Evolutionary conservation across 2,888 invertebrate genomes (phyloP).

Genomic region (Cyaniris semiargus): DNA sequence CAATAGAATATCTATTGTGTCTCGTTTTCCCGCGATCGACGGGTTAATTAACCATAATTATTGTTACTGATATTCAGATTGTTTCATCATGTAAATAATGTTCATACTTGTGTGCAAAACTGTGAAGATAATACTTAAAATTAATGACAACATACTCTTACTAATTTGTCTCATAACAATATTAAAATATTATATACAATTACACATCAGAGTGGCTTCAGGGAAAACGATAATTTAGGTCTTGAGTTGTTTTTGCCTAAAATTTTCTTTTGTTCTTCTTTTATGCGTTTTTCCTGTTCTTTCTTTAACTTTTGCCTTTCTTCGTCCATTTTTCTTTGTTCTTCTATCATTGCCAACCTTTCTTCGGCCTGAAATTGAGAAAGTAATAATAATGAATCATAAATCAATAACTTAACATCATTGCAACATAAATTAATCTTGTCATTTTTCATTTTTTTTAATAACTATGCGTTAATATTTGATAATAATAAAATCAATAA

Average conservation of each 20-base stretch:
- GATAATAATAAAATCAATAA: not conserved
- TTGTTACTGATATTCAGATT: not conserved
- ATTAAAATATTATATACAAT: conserved; percentile 25
- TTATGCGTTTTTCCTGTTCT: conserved; percentile 94
- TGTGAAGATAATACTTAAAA: conserved; percentile 19
- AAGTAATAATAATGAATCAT: not conserved
- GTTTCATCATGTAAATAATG: not conserved
- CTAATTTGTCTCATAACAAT: conserved; percentile 29
- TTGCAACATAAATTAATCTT: not conserved
- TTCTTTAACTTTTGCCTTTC: conserved; percentile 95
- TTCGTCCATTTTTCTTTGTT: conserved; percentile 97
- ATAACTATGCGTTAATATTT: no score
- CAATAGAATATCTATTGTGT: no score
- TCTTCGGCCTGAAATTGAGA: conserved; percentile 90
- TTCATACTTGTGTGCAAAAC: not conserved
- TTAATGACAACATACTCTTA: conserved; percentile 11
- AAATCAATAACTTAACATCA: not conserved
- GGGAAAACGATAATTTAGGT: conserved; percentile 95
- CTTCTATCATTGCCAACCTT: conserved; percentile 96
- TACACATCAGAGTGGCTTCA: conserved; percentile 84
- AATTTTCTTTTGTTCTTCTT: conserved; percentile 98
- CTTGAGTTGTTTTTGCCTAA: conserved; percentile 98
- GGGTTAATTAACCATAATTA: not conserved
- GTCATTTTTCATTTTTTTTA: no score
- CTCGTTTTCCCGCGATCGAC: no score